phyloP scores from a whole-genome alignment of 2,888 invertebrate genomes.

The Ennomos fuscantarius region DNA sequence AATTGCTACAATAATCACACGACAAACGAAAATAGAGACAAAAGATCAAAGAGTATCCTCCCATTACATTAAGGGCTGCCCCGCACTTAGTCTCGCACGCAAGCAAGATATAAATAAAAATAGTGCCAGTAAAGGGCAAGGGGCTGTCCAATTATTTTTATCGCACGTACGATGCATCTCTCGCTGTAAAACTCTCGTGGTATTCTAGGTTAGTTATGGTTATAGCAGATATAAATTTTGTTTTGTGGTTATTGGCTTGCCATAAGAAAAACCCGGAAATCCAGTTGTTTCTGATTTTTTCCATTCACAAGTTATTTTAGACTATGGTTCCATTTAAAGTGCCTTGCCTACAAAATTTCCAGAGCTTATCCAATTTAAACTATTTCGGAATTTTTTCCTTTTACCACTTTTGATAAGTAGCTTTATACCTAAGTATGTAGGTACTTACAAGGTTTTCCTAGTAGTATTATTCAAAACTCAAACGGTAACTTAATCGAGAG shows the following conservation, averaged over 20 bases:
- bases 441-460: no score
- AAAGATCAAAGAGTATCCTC: constrained; percentile 49
- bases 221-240: not conserved
- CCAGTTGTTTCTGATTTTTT: no score
- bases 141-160: constrained; percentile 60
- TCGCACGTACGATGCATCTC: constrained; percentile 35
- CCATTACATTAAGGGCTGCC: constrained; percentile 43
- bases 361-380: no score
- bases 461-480: no score
- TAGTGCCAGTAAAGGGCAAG: constrained; percentile 57
- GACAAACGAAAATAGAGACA: constrained; percentile 24
- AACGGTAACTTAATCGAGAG: no score
- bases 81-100: constrained; percentile 50
- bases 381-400: no score
- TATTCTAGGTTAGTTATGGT: not conserved
- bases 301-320: no score
- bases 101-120: constrained; percentile 55
- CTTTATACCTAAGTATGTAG: no score
- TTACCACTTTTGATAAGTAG: no score
- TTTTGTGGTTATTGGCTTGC: not conserved
- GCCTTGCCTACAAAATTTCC: no score
- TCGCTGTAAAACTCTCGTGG: not conserved
- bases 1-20: constrained; percentile 14
- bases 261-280: no score
- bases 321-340: no score